These are phyloP conservation scores for Noctua janthe DNA, from an alignment of 2,888 invertebrate species.

Conservation along the genomic window DNA sequence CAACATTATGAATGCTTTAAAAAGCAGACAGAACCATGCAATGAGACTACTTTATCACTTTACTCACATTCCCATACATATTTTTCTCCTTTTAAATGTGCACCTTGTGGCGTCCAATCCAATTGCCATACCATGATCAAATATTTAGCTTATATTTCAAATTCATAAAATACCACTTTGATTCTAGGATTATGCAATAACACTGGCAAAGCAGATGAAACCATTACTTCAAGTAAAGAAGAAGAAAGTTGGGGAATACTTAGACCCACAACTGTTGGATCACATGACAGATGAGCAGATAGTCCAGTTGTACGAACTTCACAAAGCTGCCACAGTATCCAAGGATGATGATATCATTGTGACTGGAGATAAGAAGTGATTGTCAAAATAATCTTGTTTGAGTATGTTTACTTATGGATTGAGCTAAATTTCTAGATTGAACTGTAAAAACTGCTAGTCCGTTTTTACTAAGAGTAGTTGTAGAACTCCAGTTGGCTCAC, in stretches of 20 bases:
- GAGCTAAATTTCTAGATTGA: neutral
- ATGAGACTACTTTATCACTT: neutral
- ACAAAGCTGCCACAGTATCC: constrained; percentile 89
- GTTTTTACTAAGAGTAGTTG: neutral
- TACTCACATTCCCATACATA: neutral
- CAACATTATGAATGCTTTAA: neutral
- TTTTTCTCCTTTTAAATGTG: neutral
- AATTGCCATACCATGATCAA: neutral
- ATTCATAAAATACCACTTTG: constrained; percentile 21
- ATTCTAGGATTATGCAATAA: constrained; percentile 94
- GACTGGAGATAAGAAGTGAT: constrained; percentile 47
- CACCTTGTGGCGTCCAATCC: neutral
- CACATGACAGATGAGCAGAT: constrained; percentile 95
- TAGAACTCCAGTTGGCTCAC: neutral
- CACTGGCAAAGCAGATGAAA: constrained; percentile 93
- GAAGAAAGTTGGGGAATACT: constrained; percentile 91
- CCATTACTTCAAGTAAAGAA: constrained; percentile 91
- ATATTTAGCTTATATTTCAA: neutral
- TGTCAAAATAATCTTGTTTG: constrained; percentile 11
- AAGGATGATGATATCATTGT: constrained; percentile 67
- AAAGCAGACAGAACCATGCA: neutral
- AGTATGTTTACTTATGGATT: constrained; percentile 8
- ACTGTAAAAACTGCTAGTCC: neutral
- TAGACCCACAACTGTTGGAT: constrained; percentile 92
- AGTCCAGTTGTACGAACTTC: constrained; percentile 95